A percentile compares a stretch with the other conserved stretches of the same genome.
These are phyloP conservation scores for Coccyzus lansbergi DNA, from an alignment of 2,797 vertebrate genomes.

Conservation along the genomic window DNA sequence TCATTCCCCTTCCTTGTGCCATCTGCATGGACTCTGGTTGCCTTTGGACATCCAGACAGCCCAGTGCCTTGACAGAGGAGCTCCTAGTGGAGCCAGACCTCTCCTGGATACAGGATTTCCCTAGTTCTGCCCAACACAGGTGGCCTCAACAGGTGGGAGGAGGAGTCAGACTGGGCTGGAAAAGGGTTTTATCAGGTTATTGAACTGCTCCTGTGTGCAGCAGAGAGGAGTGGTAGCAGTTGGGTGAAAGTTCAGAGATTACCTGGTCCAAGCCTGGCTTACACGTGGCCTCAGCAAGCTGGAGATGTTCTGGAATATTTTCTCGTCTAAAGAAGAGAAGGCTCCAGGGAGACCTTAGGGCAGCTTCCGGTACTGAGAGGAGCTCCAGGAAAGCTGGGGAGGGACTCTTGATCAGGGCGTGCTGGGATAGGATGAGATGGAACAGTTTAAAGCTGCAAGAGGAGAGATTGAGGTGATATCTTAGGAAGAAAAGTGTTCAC, in stretches of 20 bases:
- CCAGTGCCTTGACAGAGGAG: neutral
- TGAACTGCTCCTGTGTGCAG: neutral
- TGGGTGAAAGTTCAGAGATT: neutral
- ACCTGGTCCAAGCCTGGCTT: neutral
- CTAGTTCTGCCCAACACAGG: fast-evolving
- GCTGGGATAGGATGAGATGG: no score
- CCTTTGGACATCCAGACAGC: neutral
- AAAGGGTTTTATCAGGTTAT: neutral
- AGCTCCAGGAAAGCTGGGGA: no score
- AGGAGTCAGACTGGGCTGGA: neutral
- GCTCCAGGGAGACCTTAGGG: no score
- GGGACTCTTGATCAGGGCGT: no score
- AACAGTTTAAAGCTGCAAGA: no score
- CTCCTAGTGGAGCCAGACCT: neutral
- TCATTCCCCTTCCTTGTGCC: fast-evolving
- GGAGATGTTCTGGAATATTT: neutral
- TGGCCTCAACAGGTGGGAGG: neutral
- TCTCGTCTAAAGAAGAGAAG: neutral
- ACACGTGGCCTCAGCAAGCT: neutral
- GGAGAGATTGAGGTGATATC: no score
- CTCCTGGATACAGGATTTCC: neutral
- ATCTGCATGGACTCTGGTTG: fast-evolving
- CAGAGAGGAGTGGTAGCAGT: neutral
- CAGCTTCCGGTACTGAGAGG: no score
- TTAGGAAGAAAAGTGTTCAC: no score